Base-by-base conservation (phyloP, 2,113 vertebrate species). In the Chaenocephalus aceratus region DNA sequence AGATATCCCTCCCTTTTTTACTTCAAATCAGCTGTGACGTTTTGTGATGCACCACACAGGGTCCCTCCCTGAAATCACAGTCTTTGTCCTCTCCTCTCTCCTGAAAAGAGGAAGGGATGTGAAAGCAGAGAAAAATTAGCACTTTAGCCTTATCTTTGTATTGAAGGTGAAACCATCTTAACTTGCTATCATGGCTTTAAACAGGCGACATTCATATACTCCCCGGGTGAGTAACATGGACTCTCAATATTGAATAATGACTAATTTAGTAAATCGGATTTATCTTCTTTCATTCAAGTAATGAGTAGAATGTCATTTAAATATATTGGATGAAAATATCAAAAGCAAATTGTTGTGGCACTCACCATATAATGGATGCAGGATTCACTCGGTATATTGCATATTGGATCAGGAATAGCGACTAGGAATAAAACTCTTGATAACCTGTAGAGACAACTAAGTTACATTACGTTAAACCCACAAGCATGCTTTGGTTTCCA, bases 151-250 rank as follows among this genome's bases (percentile, higher is more conserved):
- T 52, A 5, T 62, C 18, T 74, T 67, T 80, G 5, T n/a, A 44
- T 2, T 62, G 59, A 34, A 68, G 52, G 56, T 73, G n/a, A 88
- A 85, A 70, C 21, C 1, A n/a, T 59, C 23, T 44, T 48, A 56
- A 34, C 12, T 76, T 76, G 34, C 44, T 59, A 76, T 46, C 0
- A 93, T 93, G 89, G 89, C 92, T 81, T 30, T 93, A 68, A 87
- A 10, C 75, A 92, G 92, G 63, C 72, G 92, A 57, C 93, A 94
- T 84, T 94, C 93, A 3, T 92, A 85, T 52, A 91, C 89, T 9
- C 91, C 92, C 4, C 80, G 86, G 90, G 93, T 93, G 72, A 93
- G 93, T 92, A 61, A 71, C 44, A 16, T 3, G 0, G 2, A 30
- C 7, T 18, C 2, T 72, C 34, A 14, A 18, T 14, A 59, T 51